Conservation (phyloP, 30 jellyfish, hydroid and myxozoan genomes). For the Nemopilema nomurai region DNA sequence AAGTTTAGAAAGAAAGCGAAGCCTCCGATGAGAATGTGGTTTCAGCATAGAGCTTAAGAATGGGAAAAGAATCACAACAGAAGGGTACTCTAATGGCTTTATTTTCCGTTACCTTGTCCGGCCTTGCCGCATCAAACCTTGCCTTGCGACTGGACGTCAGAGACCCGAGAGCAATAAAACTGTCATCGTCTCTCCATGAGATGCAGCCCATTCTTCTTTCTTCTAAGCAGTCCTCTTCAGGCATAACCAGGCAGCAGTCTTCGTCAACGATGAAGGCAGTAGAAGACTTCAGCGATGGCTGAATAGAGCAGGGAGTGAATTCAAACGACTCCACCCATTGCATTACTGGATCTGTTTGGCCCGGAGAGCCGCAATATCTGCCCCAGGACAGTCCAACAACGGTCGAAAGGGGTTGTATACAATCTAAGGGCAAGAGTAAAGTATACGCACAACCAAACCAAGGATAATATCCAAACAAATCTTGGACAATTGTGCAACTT, state of each 20-base stretch:
- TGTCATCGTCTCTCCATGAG: conserved; percentile 84
- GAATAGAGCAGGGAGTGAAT: conserved; percentile 35
- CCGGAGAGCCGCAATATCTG: conserved; percentile 91
- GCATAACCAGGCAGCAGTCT: conserved; percentile 62
- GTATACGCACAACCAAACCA: neutral
- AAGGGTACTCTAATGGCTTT: too few relatives aligned
- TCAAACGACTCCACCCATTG: conserved; percentile 80
- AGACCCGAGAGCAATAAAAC: conserved; percentile 66
- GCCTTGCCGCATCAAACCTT: conserved; percentile 84
- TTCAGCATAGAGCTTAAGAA: too few relatives aligned
- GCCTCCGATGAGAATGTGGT: too few relatives aligned
- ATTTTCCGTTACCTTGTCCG: conserved; percentile 68
- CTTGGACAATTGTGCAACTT: too few relatives aligned
- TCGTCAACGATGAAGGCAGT: conserved; percentile 71
- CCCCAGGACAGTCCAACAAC: conserved; percentile 95
- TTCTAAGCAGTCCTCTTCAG: conserved; percentile 53
- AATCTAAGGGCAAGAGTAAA: conserved; percentile 3
- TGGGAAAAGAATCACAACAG: too few relatives aligned
- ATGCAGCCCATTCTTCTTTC: conserved; percentile 58
- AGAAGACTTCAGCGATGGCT: conserved; percentile 64
- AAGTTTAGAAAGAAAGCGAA: too few relatives aligned
- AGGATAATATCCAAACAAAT: too few relatives aligned
- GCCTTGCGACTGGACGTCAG: conserved; percentile 25
- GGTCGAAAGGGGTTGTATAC: conserved; percentile 69
- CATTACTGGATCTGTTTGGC: conserved; percentile 74